These are phyloP conservation scores for Ctenopoma multispine DNA, from an alignment of 2,797 vertebrate species.

Conservation along the genomic window DNA sequence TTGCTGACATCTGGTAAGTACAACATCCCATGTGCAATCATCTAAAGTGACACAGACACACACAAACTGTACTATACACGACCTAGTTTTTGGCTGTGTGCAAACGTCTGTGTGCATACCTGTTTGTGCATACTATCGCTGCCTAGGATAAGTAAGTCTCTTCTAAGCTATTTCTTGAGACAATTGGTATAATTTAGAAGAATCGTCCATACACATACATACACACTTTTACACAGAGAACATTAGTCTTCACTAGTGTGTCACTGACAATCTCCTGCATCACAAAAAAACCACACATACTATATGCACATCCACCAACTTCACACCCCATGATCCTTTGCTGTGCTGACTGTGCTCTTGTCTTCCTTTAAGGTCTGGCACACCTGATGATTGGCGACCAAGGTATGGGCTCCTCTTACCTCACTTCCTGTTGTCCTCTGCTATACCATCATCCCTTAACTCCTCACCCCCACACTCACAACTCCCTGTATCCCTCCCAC, in stretches of 20 bases:
- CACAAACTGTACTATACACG: conserved; percentile 25
- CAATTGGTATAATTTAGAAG: conserved; percentile 48
- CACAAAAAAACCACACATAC: conserved; percentile 37
- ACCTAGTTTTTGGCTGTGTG: conserved; percentile 50
- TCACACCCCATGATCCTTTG: conserved; percentile 92
- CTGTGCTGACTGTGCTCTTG: conserved; percentile 99
- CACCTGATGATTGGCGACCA: conserved; percentile 99
- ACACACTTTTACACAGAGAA: conserved; percentile 30
- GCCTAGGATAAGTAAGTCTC: conserved; percentile 70
- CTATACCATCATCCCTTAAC: conserved; percentile 84
- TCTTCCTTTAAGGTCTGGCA: conserved; percentile 99
- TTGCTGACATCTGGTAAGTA: conserved; percentile 79
- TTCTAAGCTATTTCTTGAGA: conserved; percentile 33
- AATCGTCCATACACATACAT: conserved; percentile 27
- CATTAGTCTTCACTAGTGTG: conserved; percentile 46
- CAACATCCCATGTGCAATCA: conserved; percentile 62
- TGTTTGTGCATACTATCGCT: conserved; percentile 67
- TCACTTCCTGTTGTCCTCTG: conserved; percentile 92
- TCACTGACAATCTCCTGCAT: conserved; percentile 50
- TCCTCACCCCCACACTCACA: conserved; percentile 64
- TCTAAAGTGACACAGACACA: conserved; percentile 49
- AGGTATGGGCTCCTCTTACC: conserved; percentile 94
- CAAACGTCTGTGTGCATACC: conserved; percentile 56
- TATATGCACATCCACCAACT: conserved; percentile 31
- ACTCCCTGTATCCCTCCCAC: conserved; percentile 81